Conservation (phyloP, 1,140 invertebrate species). For the Musca vetustissima region DNA sequence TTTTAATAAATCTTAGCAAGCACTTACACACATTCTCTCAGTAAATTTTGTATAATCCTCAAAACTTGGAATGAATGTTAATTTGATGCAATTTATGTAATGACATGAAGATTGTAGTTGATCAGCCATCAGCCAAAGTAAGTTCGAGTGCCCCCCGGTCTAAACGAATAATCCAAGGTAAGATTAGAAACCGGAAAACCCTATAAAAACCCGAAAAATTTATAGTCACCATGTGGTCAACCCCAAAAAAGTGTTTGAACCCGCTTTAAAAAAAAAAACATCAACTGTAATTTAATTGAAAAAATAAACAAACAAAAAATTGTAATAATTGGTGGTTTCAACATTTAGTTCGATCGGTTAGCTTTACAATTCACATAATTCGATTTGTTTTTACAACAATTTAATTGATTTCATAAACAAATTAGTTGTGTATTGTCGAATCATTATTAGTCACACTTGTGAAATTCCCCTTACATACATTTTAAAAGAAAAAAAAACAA, state of each 20-base stretch:
- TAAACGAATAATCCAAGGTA: neutral
- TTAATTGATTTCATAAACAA: neutral
- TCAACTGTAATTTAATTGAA: neutral
- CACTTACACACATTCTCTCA: too few relatives aligned
- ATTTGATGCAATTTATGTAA: constrained; percentile 5
- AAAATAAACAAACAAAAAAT: neutral
- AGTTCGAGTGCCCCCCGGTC: neutral
- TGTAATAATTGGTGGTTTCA: neutral
- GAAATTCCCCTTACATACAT: neutral
- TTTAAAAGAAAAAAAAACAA: too few relatives aligned
- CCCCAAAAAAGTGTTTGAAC: constrained; percentile 1
- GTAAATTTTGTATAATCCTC: too few relatives aligned
- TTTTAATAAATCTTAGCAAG: too few relatives aligned
- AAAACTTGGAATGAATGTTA: constrained; percentile 15
- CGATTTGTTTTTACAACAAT: too few relatives aligned
- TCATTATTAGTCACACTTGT: neutral
- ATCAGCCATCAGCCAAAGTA: neutral
- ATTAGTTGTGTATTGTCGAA: constrained; percentile 6
- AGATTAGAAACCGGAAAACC: constrained; percentile 1
- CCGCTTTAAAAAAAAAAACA: constrained; percentile 6
- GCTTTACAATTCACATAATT: constrained; percentile 1
- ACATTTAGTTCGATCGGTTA: constrained; percentile 4
- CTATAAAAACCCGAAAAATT: too few relatives aligned
- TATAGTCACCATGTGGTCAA: constrained; percentile 1
- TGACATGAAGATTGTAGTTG: constrained; percentile 8